Base-by-base conservation (phyloP, 1,140 invertebrate genomes). In the Formica selysi region DNA sequence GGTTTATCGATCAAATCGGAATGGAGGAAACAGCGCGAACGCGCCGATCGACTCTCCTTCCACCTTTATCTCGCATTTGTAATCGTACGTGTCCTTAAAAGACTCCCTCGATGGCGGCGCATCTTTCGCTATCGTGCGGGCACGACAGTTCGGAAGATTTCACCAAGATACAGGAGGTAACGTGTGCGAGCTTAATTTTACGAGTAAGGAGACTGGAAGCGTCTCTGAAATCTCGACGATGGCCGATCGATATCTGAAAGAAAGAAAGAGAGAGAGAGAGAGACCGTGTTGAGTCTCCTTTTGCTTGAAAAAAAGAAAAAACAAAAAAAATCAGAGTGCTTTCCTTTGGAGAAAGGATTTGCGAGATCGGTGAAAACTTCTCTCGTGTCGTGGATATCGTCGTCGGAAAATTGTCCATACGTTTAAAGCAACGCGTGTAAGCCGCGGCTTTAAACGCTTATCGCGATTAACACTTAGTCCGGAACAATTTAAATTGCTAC, bases 101-200 rank as follows among this genome's bases (percentile, higher is more conserved):
- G 79, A 73, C 54, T 19, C 48, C 54, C 41, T 22, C 26, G 19
- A 73, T 44, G 38, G 79, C 29, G 70, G 68, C 51, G 68, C 68
- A 73, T 74, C 68, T 16, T 36, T 44, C 51, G 7, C 68, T 83
- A 83, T 83, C 79, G 36, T 57, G 26, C 32, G n/a, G 44, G 29
- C 29, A 51, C 76, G 76, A 80, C 76, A 83, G 54, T 83, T 83
- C 13, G 68, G 38, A 73, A 83, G 79, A 83, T 83, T 83, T 32
- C 79, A 22, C 68, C 7, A 48, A 83, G 79, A 83, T 83, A 83
- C 68, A 83, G 79, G 67, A 32, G 19, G 68, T 83, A 62, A 83
- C 68, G 79, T 81, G 79, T 61, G 68, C 36, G 79, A 83, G 79
- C 79, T 83, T 83, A 83, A 83, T 83, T 83, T 83, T 83, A 83